A percentile compares a stretch with the other conserved stretches of the same genome.
Evolutionary conservation across 2,113 vertebrate genomes (phyloP).

Genomic region (Platysteira castanea): DNA sequence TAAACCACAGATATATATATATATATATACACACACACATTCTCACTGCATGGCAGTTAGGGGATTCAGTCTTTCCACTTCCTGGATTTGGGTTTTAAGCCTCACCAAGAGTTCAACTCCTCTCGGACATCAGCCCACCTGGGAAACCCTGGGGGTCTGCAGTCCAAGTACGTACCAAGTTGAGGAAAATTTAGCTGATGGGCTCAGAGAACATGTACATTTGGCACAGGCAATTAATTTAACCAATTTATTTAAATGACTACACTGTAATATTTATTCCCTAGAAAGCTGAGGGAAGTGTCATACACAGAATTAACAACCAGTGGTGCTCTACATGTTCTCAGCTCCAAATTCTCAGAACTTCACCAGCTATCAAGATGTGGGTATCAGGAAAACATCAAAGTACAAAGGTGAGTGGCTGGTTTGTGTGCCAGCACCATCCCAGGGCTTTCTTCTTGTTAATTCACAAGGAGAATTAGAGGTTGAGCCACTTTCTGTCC

Average conservation of each 20-base stretch:
- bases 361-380: not conserved
- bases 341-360: not conserved
- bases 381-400: not conserved
- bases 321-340: not conserved
- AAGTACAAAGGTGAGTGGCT: not conserved
- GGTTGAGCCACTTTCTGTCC: not conserved
- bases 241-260: not conserved
- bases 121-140: not conserved
- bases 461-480: not conserved
- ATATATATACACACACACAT: accelerated
- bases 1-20: not conserved
- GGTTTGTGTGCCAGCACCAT: not conserved
- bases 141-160: not conserved
- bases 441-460: not conserved
- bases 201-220: not conserved
- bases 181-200: not conserved
- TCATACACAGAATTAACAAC: not conserved
- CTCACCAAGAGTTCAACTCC: not conserved
- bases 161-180: not conserved
- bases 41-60: not conserved
- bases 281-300: not conserved
- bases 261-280: not conserved
- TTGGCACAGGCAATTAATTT: not conserved
- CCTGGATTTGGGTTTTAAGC: not conserved
- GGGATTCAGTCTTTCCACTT: not conserved